Percentiles rank a stretch among this genome's conserved stretches.
Evolutionary conservation across 2,888 invertebrate species (phyloP).

Genomic region (Penaeus monodon): DNA sequence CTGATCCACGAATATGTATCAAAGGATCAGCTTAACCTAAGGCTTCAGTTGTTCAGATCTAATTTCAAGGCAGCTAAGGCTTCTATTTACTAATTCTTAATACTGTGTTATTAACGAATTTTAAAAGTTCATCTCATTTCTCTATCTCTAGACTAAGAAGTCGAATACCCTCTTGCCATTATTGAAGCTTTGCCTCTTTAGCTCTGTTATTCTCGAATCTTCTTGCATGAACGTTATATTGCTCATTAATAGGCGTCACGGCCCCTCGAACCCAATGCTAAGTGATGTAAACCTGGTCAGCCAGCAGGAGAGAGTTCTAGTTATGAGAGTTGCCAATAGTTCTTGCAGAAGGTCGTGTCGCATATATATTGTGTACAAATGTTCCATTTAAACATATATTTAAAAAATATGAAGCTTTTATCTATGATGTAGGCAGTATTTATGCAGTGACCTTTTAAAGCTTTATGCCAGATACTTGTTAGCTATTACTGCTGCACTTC

Average conservation of each 20-base stretch:
- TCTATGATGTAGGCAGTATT: slow-evolving; percentile 25
- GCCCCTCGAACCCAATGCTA: background rate
- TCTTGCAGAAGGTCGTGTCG: slow-evolving; percentile 8
- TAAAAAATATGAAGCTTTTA: slow-evolving; percentile 9
- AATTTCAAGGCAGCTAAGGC: slow-evolving; percentile 26
- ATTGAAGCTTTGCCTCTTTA: background rate
- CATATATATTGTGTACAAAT: slow-evolving; percentile 38
- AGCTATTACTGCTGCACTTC: slow-evolving; percentile 37
- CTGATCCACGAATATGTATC: background rate
- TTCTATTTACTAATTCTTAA: slow-evolving; percentile 19
- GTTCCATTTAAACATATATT: slow-evolving; percentile 18
- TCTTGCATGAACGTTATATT: slow-evolving; percentile 29
- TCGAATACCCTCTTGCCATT: background rate
- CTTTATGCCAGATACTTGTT: slow-evolving; percentile 42
- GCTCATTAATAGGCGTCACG: slow-evolving; percentile 17
- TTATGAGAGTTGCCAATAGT: too few relatives aligned
- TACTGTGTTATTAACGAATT: background rate
- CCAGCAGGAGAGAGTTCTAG: background rate
- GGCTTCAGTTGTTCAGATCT: slow-evolving; percentile 22
- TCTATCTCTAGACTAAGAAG: background rate
- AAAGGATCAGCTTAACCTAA: slow-evolving; percentile 9
- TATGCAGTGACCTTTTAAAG: slow-evolving; percentile 34
- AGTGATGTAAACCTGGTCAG: slow-evolving; percentile 1
- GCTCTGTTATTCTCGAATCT: slow-evolving; percentile 4
- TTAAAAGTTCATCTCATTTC: slow-evolving; percentile 1